A percentile compares a stretch with the other conserved stretches of the same genome.
Evolutionary conservation across 2,797 vertebrate species (phyloP).

Genomic region (Lepus oiostolus): DNA sequence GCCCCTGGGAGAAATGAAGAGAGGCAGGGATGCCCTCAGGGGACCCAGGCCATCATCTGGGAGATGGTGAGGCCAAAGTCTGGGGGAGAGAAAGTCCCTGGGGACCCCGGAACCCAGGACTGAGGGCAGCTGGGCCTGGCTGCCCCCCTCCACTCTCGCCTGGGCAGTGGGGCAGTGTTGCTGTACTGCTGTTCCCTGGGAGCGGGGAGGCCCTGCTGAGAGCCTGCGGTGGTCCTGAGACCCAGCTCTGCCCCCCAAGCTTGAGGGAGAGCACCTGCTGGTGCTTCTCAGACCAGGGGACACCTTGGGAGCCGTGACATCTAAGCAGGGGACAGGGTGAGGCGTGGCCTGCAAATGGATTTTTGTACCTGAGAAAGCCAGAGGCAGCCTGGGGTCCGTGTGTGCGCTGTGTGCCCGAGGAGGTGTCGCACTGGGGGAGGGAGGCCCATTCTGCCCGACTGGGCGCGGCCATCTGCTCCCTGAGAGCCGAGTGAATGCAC

Average conservation of each 20-base stretch:
- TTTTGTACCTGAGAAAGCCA: not conserved
- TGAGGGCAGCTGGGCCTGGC: not conserved
- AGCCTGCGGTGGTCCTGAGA: not conserved
- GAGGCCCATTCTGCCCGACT: not conserved
- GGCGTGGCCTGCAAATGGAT: not conserved
- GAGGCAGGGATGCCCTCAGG: not conserved
- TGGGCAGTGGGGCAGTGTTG: not conserved
- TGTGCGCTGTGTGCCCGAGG: not conserved
- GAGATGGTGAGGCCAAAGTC: too few species aligned
- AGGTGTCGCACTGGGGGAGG: not conserved
- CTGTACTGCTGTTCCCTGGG: not conserved
- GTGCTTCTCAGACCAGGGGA: not conserved
- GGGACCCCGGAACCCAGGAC: not conserved
- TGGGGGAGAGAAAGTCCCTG: not conserved
- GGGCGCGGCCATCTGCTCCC: slow-evolving; percentile 78
- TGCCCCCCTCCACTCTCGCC: not conserved
- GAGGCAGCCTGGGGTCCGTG: not conserved
- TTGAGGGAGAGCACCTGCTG: not conserved
- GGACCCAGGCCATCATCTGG: not conserved
- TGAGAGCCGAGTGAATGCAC: slow-evolving; percentile 66
- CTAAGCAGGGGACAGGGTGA: not conserved
- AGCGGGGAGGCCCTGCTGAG: not conserved
- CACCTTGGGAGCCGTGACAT: not conserved
- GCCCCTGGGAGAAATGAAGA: not conserved
- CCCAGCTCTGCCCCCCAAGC: not conserved